These are phyloP conservation scores for Galerucella pusilla DNA, from an alignment of 2,888 invertebrate species.

Conservation along the genomic window DNA sequence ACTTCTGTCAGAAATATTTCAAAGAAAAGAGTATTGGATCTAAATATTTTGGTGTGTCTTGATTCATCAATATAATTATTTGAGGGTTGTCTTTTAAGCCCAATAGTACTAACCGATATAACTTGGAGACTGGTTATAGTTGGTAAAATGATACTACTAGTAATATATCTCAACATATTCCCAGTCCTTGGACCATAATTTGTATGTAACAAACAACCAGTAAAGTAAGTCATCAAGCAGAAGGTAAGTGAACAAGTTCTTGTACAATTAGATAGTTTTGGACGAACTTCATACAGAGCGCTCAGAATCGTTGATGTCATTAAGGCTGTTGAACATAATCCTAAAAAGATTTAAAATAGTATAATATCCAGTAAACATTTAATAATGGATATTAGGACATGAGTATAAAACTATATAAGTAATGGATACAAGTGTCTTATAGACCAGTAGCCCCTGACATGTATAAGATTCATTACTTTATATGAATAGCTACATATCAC, in stretches of 20 bases:
- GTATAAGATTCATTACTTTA: no score
- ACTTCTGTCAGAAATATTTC: neutral
- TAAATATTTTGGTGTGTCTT: neutral
- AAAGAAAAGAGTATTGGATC: neutral
- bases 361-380: neutral
- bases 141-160: slow-evolving; percentile 31
- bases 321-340: slow-evolving; percentile 34
- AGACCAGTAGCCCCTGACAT: no score
- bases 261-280: slow-evolving; percentile 14
- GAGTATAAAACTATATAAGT: no score
- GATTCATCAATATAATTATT: no score
- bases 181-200: slow-evolving; percentile 27
- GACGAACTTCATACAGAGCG: slow-evolving; percentile 32
- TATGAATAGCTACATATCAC: no score
- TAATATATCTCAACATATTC: slow-evolving; percentile 26
- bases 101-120: slow-evolving; percentile 22
- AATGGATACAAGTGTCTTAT: no score
- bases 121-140: slow-evolving; percentile 31
- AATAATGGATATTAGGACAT: no score
- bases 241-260: slow-evolving; percentile 26
- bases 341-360: slow-evolving; percentile 28
- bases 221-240: slow-evolving; percentile 19
- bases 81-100: no score
- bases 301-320: slow-evolving; percentile 35
- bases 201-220: slow-evolving; percentile 34